Conservation (phyloP, 2,888 invertebrate genomes). For the Cephus nigrinus region DNA sequence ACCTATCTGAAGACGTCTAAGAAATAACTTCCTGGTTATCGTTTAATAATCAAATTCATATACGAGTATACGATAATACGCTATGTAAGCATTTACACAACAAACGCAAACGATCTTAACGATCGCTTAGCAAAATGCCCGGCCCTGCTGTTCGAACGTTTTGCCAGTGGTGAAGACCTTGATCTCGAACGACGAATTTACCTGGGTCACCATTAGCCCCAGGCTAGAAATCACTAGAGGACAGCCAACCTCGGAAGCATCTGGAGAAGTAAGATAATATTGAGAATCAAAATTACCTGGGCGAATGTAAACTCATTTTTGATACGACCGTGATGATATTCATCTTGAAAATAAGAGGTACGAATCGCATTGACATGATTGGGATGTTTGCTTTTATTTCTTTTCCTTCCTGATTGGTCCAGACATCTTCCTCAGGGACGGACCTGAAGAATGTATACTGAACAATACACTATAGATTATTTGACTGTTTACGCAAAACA, state of each 20-base stretch:
- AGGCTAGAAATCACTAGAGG: conserved; percentile 12
- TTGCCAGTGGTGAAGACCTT: background rate
- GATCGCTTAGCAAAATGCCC: background rate
- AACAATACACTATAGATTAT: background rate
- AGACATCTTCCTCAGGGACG: background rate
- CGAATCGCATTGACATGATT: background rate
- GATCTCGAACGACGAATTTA: conserved; percentile 16
- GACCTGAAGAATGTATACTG: background rate
- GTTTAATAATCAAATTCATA: background rate
- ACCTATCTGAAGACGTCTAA: background rate
- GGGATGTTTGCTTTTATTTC: background rate
- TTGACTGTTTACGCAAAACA: background rate
- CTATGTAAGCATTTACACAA: background rate
- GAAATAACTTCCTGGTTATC: background rate
- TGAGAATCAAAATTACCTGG: background rate
- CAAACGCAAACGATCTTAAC: background rate
- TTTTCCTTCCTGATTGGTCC: background rate
- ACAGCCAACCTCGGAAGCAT: background rate
- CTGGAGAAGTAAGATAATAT: background rate
- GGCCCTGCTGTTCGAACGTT: background rate
- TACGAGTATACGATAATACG: background rate
- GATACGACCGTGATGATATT: background rate
- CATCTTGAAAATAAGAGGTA: background rate
- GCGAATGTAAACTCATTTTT: background rate
- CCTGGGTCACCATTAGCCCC: conserved; percentile 20